A percentile compares a stretch with the other conserved stretches of the same genome.
Evolutionary conservation across 92 coral and sea anemone genomes (phyloP).

Genomic region (Paramuricea clavata): DNA sequence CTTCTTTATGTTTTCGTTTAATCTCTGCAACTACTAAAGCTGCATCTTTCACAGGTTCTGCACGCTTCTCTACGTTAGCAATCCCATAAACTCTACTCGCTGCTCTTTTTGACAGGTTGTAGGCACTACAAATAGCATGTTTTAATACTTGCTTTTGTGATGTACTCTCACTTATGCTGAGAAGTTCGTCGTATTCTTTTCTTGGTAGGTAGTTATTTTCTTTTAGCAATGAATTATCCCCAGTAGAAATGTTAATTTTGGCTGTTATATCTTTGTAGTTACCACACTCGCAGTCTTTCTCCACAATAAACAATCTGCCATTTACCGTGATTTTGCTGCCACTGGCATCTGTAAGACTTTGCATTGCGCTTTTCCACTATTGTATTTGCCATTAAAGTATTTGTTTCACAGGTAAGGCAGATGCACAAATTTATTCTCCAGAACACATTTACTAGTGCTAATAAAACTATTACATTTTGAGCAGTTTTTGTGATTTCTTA

Average conservation of each 20-base stretch:
- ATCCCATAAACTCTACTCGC: slow-evolving; percentile 63
- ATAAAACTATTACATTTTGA: slow-evolving; percentile 51
- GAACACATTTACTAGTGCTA: slow-evolving; percentile 56
- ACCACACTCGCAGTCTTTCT: slow-evolving; percentile 46
- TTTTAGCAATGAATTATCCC: not conserved
- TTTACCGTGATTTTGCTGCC: slow-evolving; percentile 43
- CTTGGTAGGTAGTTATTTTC: not conserved
- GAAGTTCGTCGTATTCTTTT: slow-evolving; percentile 12
- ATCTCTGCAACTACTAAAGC: slow-evolving; percentile 28
- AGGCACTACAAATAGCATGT: slow-evolving; percentile 51
- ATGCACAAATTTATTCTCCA: slow-evolving; percentile 63
- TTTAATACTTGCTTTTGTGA: slow-evolving; percentile 53
- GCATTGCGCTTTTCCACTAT: slow-evolving; percentile 66
- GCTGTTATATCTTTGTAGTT: slow-evolving; percentile 38
- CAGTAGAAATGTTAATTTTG: slow-evolving; percentile 24
- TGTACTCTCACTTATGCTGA: slow-evolving; percentile 27
- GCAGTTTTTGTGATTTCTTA: slow-evolving; percentile 63
- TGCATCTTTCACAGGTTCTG: slow-evolving; percentile 50
- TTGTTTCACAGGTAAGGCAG: slow-evolving; percentile 66
- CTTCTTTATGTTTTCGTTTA: slow-evolving; percentile 15
- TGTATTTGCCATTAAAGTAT: slow-evolving; percentile 56
- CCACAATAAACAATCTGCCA: slow-evolving; percentile 53
- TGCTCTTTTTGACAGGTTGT: slow-evolving; percentile 53
- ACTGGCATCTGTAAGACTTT: slow-evolving; percentile 64
- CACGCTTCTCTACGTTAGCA: slow-evolving; percentile 46